These are phyloP conservation scores for Xenopus tropicalis DNA, from an alignment of 2,113 vertebrate species.

Conservation along the genomic window DNA sequence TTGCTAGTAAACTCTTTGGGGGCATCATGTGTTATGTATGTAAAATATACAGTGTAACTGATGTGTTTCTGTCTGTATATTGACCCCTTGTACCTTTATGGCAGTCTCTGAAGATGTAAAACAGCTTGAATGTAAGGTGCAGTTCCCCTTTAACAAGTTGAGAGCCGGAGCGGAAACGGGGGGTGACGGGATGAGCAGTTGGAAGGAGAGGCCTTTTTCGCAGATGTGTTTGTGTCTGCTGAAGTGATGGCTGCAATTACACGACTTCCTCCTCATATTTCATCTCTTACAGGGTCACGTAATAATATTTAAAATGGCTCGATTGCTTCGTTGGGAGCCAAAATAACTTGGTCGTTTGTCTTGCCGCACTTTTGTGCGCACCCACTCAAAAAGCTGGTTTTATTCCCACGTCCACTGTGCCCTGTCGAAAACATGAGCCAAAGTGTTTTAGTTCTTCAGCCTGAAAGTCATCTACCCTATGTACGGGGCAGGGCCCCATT, in stretches of 20 bases:
- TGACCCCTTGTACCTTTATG: too few relatives aligned
- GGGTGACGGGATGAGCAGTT: conserved; percentile 19
- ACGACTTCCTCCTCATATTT: conserved; percentile 33
- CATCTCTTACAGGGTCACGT: conserved; percentile 30
- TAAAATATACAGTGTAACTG: too few relatives aligned
- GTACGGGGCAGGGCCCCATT: neutral
- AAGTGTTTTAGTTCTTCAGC: too few relatives aligned
- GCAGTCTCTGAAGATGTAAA: too few relatives aligned
- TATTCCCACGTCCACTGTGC: too few relatives aligned
- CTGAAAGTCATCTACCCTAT: neutral
- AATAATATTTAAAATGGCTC: conserved; percentile 24
- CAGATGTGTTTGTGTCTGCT: conserved; percentile 35
- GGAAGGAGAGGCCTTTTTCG: conserved; percentile 28
- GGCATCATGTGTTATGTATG: too few relatives aligned
- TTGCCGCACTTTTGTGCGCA: too few relatives aligned
- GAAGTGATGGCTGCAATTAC: conserved; percentile 35
- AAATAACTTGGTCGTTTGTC: neutral
- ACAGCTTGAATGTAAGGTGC: too few relatives aligned
- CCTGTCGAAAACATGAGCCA: too few relatives aligned
- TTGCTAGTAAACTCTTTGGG: too few relatives aligned
- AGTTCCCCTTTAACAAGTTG: conserved; percentile 18
- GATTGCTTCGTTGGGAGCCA: conserved; percentile 3
- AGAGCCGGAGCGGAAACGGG: conserved; percentile 29
- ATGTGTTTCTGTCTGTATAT: too few relatives aligned
- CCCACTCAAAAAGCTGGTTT: too few relatives aligned